Evolutionary conservation across 2,888 invertebrate genomes (phyloP).

Genomic region (Orgyia antiqua): DNA sequence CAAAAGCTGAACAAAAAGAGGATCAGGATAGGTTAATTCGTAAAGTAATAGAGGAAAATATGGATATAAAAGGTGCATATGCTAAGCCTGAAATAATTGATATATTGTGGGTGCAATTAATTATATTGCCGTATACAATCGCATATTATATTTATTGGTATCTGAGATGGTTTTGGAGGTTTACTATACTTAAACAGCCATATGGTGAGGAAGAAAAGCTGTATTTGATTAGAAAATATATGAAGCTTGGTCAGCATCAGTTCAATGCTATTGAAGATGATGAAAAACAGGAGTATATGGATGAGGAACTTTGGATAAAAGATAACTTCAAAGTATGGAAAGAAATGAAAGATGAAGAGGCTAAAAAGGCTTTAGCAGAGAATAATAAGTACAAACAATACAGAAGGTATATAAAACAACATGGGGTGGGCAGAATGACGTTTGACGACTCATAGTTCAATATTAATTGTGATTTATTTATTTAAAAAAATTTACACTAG

Average conservation of each 20-base stretch:
- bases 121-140: constrained; percentile 88
- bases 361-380: constrained; percentile 90
- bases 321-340: constrained; percentile 90
- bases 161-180: constrained; percentile 88
- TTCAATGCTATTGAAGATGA: constrained; percentile 86
- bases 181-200: constrained; percentile 83
- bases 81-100: constrained; percentile 88
- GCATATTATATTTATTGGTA: constrained; percentile 85
- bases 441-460: constrained; percentile 84
- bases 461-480: constrained; percentile 13
- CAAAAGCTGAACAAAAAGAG: constrained; percentile 82
- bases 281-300: constrained; percentile 85
- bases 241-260: constrained; percentile 85
- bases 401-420: constrained; percentile 92
- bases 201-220: constrained; percentile 91
- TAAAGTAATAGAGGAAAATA: constrained; percentile 91
- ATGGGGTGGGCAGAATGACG: constrained; percentile 93
- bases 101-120: constrained; percentile 90
- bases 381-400: constrained; percentile 93
- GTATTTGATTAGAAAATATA: constrained; percentile 87
- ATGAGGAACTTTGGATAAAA: constrained; percentile 88
- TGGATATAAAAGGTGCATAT: constrained; percentile 96
- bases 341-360: constrained; percentile 88
- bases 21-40: constrained; percentile 89
- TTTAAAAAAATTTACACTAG: constrained; percentile 17